Percentiles rank a stretch among this genome's conserved stretches.
These are phyloP conservation scores for Caranx ignobilis DNA, from an alignment of 2,113 vertebrate species.

Conservation along the genomic window DNA sequence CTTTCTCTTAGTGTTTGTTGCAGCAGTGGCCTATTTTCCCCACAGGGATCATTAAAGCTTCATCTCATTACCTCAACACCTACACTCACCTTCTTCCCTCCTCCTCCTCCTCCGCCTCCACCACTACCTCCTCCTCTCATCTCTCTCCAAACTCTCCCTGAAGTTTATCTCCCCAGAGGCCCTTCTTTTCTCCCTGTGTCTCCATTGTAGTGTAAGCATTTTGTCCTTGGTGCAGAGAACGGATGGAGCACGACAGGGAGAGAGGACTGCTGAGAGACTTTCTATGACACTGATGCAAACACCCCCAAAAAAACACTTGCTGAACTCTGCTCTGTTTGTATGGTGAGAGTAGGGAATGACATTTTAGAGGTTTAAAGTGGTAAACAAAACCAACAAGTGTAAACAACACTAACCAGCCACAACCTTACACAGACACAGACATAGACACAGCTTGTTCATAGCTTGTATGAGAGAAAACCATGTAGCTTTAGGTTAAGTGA, in stretches of 20 bases:
- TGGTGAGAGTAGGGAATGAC: slow-evolving; percentile 4
- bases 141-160: slow-evolving; percentile 68
- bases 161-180: slow-evolving; percentile 73
- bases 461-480: not conserved
- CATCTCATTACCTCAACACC: slow-evolving; percentile 71
- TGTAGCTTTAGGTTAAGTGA: not conserved
- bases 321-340: slow-evolving; percentile 44
- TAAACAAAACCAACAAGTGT: slow-evolving; percentile 21
- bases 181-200: slow-evolving; percentile 37
- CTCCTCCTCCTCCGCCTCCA: slow-evolving; percentile 53
- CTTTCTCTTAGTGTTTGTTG: slow-evolving; percentile 46
- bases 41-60: slow-evolving; percentile 78
- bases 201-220: slow-evolving; percentile 70
- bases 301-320: slow-evolving; percentile 13
- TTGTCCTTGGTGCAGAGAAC: slow-evolving; percentile 71
- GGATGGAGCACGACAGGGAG: slow-evolving; percentile 17
- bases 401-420: slow-evolving; percentile 23
- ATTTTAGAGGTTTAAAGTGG: slow-evolving; percentile 32
- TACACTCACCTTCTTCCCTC: slow-evolving; percentile 66
- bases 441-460: not conserved
- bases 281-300: slow-evolving; percentile 51
- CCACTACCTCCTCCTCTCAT: slow-evolving; percentile 48
- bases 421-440: not conserved
- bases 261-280: slow-evolving; percentile 52
- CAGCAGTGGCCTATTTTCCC: slow-evolving; percentile 71